Evolutionary conservation across 53 echinoderm and acorn worm genomes (phyloP), one percentile per base, ranked within the genome.

Genomic region (Luidia sarsii): DNA sequence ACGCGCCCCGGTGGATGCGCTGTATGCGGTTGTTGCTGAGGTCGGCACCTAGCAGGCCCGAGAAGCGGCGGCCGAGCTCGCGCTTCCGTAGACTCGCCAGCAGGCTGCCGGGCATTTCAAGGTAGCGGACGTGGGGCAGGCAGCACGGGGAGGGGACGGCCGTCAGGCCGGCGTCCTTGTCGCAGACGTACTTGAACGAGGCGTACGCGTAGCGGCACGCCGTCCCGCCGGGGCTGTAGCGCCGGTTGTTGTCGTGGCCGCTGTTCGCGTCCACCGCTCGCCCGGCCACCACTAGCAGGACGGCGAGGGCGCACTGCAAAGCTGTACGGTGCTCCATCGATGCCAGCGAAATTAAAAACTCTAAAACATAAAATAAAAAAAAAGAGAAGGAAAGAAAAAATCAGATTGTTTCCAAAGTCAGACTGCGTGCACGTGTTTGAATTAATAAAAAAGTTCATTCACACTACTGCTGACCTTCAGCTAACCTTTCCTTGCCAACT

Each of bases 121-220:
- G 14, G 24, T 67, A 35, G 18, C 80, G 52, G 0, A 70, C 79
- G 27, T 79, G 69, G 2, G 79, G 35, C 3, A 89, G 31, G 51
- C 89, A 89, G 19, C 89, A 89, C 30, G 89, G 89, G 37, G 59
- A 68, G 16, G 89, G 89, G 19, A 89, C 79, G 0, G 61, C 68
- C 3, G 84, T 84, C 10, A 89, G 53, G 14, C 62, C 37, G 1
- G 46, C 35, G 16, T 71, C 80, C 19, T 55, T 23, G 19, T 49
- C 68, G 68, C 89, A 89, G 3, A 67, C 29, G 18, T 79, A 59
- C 33, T 59, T 60, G 22, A 68, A 33, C n/a, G 67, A 35, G 3
- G 60, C 25, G 38, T 30, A 24, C 32, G 50, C 53, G 46, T 67
- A 89, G 15, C 38, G 33, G 38, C 84, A 89, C 28, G 79, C 84